Percentiles rank a stretch among this genome's conserved stretches.
Conservation (phyloP, 2,888 invertebrate genomes). For the Tupiocoris notatus region DNA sequence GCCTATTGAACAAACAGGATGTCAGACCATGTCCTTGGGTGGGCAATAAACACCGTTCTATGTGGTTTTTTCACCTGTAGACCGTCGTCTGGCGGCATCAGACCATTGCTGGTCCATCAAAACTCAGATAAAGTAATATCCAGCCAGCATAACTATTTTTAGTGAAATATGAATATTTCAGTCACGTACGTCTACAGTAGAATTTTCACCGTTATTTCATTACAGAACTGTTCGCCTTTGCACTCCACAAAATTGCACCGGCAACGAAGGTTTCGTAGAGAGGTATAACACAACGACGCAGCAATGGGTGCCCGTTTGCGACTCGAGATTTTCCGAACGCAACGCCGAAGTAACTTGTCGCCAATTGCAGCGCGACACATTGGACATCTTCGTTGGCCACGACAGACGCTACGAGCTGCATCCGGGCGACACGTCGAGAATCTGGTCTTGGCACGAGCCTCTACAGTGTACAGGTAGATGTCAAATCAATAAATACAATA, state of each 20-base stretch:
- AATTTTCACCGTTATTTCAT: no score
- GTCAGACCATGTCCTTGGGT: no score
- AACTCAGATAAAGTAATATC: no score
- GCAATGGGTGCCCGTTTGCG: constrained; percentile 97
- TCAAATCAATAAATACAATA: neutral
- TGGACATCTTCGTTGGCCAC: constrained; percentile 84
- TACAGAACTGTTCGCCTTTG: constrained; percentile 68
- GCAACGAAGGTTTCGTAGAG: constrained; percentile 80
- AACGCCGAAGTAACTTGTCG: constrained; percentile 96
- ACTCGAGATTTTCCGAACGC: constrained; percentile 89
- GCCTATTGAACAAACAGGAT: no score
- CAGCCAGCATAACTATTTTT: no score
- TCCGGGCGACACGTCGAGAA: constrained; percentile 74
- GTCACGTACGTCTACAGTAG: no score
- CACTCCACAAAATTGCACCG: constrained; percentile 66
- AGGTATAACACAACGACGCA: constrained; percentile 92
- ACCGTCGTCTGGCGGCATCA: no score
- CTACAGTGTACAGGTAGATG: constrained; percentile 61
- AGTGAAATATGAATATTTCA: no score
- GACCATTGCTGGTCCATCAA: no score
- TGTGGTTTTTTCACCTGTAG: no score
- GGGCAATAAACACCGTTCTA: no score
- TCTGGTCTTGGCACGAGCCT: constrained; percentile 95
- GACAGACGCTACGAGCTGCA: constrained; percentile 85
- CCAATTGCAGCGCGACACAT: constrained; percentile 83